Percentiles rank a stretch among this genome's conserved stretches.
phyloP scores from a whole-genome alignment of 2,113 vertebrate genomes.

The Sterna hirundo region DNA sequence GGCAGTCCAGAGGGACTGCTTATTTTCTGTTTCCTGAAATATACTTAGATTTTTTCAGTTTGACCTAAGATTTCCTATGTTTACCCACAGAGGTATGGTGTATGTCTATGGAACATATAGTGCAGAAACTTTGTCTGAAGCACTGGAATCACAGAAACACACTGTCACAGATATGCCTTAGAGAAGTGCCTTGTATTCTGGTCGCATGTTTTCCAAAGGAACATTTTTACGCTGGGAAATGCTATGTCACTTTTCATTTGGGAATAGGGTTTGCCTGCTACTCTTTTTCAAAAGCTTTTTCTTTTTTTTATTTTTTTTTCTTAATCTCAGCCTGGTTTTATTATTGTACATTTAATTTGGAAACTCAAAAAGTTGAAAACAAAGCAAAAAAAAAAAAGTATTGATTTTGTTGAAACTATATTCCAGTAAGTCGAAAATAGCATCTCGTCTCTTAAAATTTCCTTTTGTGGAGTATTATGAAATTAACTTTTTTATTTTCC shows the following conservation, averaged over 20 bases:
- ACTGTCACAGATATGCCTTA: background rate
- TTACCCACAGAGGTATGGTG: background rate
- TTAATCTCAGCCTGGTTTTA: background rate
- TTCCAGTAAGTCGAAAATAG: background rate
- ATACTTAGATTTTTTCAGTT: background rate
- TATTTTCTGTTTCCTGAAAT: slow-evolving; percentile 50
- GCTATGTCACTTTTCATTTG: background rate
- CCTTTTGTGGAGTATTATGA: background rate
- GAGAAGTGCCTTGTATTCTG: background rate
- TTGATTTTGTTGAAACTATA: background rate
- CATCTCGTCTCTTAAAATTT: background rate
- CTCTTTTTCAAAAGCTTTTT: background rate
- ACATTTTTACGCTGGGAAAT: background rate
- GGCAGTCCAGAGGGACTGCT: background rate
- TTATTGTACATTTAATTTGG: background rate
- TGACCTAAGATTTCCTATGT: slow-evolving; percentile 26
- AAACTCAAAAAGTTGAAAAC: background rate
- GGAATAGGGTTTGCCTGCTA: background rate
- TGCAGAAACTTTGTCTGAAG: background rate
- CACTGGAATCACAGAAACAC: background rate
- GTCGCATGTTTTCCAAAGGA: background rate
- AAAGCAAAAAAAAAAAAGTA: background rate
- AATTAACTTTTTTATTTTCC: background rate
- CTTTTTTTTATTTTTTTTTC: background rate
- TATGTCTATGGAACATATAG: background rate